Evolutionary conservation across 2,797 vertebrate genomes (phyloP), one percentile per base, ranked within the genome.

Genomic region (Sebastes oblongus): DNA sequence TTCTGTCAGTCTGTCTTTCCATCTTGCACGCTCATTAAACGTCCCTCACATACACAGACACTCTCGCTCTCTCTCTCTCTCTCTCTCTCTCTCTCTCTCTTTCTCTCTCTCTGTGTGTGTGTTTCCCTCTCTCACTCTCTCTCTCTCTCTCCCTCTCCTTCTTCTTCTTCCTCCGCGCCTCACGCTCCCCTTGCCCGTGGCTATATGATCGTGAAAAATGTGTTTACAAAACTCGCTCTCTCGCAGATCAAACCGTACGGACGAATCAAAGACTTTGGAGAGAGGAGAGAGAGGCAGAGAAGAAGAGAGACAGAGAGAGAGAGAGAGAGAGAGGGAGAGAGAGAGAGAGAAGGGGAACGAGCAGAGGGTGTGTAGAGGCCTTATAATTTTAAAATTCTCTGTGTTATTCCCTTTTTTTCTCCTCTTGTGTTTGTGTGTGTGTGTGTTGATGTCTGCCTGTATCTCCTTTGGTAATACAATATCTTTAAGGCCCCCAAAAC

Each of bases 161-260:
- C 86, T 89, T 80, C 30, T 65, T 92, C 91, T 93, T 91, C 90
- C 88, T 92, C 91, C 86, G 86, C 90, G 93, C 93, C 91, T 93
- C 92, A 91, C 94, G 93, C 95, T 95, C 95, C 95, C 94, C 92
- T 96, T 95, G 95, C 96, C 96, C 88, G 92, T 96, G 95, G 96
- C 95, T 95, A 96, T 96, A 96, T 96, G 95, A 95, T 96, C 95
- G 95, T 93, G 95, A 96, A 95, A 96, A 96, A 96, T 96, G 95
- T 96, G 96, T 96, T 96, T 96, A 96, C 96, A 96, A 96, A 96
- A 96, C 95, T 96, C 95, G 93, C 95, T 96, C 96, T 95, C 93
- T 94, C 93, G 68, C 94, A 96, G 95, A 96, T 96, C 95, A 96
- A 96, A 96, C 95, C 93, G 34, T 92, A 89, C 89, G 90, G 94